phyloP scores from a whole-genome alignment of 2,797 vertebrate genomes.

The Mionectes olivaceus region DNA sequence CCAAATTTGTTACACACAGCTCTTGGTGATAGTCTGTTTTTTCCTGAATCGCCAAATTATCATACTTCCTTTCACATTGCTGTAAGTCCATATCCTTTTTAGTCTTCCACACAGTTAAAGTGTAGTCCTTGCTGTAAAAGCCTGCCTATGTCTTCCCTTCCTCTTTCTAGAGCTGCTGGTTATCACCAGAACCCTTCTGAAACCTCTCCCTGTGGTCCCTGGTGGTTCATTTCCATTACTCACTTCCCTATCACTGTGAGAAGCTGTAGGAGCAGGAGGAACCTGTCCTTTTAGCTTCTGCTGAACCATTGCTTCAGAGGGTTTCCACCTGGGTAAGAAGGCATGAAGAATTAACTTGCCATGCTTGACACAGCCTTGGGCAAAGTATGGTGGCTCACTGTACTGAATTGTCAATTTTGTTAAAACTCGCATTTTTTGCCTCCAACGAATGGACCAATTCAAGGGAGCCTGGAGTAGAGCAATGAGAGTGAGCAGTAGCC shows the following conservation, averaged over 20 bases:
- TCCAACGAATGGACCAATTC: neutral
- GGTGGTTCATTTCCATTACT: neutral
- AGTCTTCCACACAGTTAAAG: neutral
- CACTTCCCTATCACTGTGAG: neutral
- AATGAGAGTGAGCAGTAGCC: neutral
- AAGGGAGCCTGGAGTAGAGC: neutral
- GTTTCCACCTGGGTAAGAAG: neutral
- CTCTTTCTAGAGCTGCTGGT: conserved; percentile 18
- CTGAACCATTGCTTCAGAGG: neutral
- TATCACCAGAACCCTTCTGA: neutral
- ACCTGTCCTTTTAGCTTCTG: neutral
- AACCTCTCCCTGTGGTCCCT: neutral
- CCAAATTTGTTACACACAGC: rapidly evolving
- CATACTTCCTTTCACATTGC: neutral
- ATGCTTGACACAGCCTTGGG: neutral
- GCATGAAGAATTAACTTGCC: neutral
- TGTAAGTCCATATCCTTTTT: neutral
- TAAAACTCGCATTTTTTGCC: neutral
- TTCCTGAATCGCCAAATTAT: neutral
- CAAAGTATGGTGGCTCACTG: neutral
- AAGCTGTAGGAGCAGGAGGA: conserved; percentile 11
- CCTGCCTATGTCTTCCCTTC: neutral
- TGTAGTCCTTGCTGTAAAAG: neutral
- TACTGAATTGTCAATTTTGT: neutral
- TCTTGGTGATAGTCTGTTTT: neutral